A percentile compares a stretch with the other conserved stretches of the same genome.
phyloP scores from a whole-genome alignment of 2,888 invertebrate genomes.

The Limenitis camilla region DNA sequence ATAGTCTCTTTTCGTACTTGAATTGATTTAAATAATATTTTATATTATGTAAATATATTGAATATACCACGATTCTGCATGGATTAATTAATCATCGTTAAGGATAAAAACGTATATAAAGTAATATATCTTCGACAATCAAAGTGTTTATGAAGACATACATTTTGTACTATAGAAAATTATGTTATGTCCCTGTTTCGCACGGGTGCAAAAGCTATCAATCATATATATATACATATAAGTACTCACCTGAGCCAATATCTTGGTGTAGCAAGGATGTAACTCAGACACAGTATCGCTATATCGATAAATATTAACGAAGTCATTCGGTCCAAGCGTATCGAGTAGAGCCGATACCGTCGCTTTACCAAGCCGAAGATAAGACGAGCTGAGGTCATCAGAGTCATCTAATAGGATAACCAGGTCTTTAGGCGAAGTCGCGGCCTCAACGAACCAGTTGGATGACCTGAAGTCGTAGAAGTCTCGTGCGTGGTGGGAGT shows the following conservation, averaged over 20 bases:
- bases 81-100: no score
- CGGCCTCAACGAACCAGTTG: slow-evolving; percentile 97
- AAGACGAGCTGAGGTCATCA: slow-evolving; percentile 89
- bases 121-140: no score
- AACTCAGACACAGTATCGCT: slow-evolving; percentile 88
- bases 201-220: no score
- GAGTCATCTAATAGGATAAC: slow-evolving; percentile 95
- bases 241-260: slow-evolving; percentile 85
- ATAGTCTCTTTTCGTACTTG: slow-evolving; percentile 2
- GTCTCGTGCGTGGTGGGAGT: slow-evolving; percentile 84
- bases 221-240: neutral
- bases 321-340: slow-evolving; percentile 97
- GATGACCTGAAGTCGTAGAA: slow-evolving; percentile 96
- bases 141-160: no score
- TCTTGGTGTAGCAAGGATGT: slow-evolving; percentile 92
- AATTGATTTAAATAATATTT: slow-evolving; percentile 7
- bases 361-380: slow-evolving; percentile 88
- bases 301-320: slow-evolving; percentile 95
- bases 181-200: no score
- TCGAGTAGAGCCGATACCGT: slow-evolving; percentile 93
- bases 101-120: no score
- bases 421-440: slow-evolving; percentile 97
- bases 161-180: no score
- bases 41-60: neutral
- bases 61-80: neutral